Evolutionary conservation across 2,797 vertebrate species (phyloP), one percentile per base, ranked within the genome.

Genomic region (Micrastur ruficollis): DNA sequence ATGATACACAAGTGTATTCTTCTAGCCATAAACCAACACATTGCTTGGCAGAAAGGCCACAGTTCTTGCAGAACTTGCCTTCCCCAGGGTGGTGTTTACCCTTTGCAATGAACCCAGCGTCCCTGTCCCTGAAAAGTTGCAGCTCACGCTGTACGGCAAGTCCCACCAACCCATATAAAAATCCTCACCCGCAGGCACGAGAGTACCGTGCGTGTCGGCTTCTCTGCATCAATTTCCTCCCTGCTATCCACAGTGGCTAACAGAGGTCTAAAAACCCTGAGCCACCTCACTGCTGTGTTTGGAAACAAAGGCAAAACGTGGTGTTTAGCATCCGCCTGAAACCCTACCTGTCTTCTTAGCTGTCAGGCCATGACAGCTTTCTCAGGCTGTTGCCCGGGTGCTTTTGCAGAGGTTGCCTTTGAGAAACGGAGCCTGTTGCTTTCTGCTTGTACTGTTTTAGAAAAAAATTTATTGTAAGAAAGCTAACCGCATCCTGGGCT

Each of bases 331-430:
- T 12, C n/a, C 4, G 10, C 42, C 52, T 22, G 53, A 27, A 58
- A 32, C 42, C 27, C 12, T 9, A 5, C 10, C 49, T 25, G 36
- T 16, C 1, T 18, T 36, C 32, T 25, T 36, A 5, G 32, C 50
- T 15, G 50, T 36, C 16, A 5, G 5, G 20, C 10, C 4, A 6
- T 3, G n/a, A 10, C 1, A 6, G 13, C 40, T 38, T 47, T 34
- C 16, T 17, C 52, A 17, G 21, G 42, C 63, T 56, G 3, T 4
- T 38, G 27, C n/a, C 16, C 50, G 15, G 12, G 14, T 29, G 25
- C 49, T 42, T 53, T 8, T 34, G 59, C 25, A 78, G 25, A 29
- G 49, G 38, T 31, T 46, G 61, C 20, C 21, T 9, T 8, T 25
- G 61, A 46, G 21, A 19, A 36, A 34, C 38, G 46, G 16, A 62